Evolutionary conservation across 1,140 invertebrate genomes (phyloP), one percentile per base, ranked within the genome.

Genomic region (Ylistrum balloti): DNA sequence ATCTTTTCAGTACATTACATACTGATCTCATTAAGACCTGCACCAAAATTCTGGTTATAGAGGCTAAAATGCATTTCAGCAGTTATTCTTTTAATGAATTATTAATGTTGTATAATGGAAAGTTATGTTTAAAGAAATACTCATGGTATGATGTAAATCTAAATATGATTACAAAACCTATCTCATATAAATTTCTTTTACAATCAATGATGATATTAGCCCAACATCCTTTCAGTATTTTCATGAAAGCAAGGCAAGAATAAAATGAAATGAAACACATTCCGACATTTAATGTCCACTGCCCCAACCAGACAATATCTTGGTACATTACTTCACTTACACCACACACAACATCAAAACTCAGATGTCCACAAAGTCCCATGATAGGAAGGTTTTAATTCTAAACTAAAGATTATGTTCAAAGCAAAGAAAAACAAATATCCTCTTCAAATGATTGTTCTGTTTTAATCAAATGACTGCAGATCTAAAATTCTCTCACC

Each of bases 381-480:
- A 74, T 5, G 5, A n/a, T 17, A 74, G 5, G 41, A 45, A 13
- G 56, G 22, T 74, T 74, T 45, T 45, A 45, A 74, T 74, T 74
- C 56, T 74, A 74, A 17, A 74, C 56, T 74, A 74, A 74, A 28
- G 22, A 74, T 74, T 74, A 74, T 28, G n/a, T 74, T 74, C 56
- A 74, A 74, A 74, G 56, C 56, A 74, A 74, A 74, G 56, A n/a
- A 74, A 74, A 74, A 74, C 56, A 74, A 74, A 74, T 28, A 45
- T 45, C 17, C 17, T 45, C 10, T 17, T 74, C 56, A 74, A 74
- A 74, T 74, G 41, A 45, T 9, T 28, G 1, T 74, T 74, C 22
- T 28, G 0, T n/a, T 74, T 74, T n/a, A 28, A 74, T 74, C 56
- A 74, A 45, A 74, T 74, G 56, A 74, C 56, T 28, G 56, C 56